Evolutionary conservation across 2,888 invertebrate genomes (phyloP).

Genomic region (Phania funesta): DNA sequence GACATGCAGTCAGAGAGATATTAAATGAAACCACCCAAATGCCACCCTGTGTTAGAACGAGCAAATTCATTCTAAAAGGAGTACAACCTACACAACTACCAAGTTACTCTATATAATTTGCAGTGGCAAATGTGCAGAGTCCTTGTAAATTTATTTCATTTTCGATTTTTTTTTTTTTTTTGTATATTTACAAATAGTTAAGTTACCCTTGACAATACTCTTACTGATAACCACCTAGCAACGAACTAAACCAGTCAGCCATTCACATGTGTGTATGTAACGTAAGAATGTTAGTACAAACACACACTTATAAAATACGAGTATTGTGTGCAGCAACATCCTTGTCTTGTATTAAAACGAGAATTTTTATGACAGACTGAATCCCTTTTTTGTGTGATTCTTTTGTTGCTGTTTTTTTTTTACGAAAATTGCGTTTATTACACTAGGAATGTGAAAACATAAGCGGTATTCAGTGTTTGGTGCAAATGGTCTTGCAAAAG

Average conservation of each 20-base stretch:
- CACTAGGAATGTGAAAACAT: conserved; percentile 39
- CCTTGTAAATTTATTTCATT: conserved; percentile 1
- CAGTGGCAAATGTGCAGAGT: conserved; percentile 30
- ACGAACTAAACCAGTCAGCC: conserved; percentile 8
- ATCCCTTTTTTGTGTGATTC: neutral
- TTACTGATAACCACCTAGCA: conserved; percentile 44
- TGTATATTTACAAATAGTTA: conserved; percentile 21
- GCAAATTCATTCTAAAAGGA: neutral
- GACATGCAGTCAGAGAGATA: conserved; percentile 11
- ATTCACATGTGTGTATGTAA: neutral
- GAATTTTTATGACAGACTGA: conserved; percentile 1
- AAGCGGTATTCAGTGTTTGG: no score
- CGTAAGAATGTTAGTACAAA: neutral
- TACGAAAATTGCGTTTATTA: conserved; percentile 46
- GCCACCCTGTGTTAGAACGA: neutral
- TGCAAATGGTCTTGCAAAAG: no score
- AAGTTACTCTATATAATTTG: conserved; percentile 30
- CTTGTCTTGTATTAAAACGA: neutral
- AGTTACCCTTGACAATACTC: conserved; percentile 59
- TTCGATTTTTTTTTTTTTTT: neutral
- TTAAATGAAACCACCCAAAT: conserved; percentile 38
- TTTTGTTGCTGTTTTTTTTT: neutral
- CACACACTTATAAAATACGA: neutral
- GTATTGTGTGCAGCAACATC: neutral
- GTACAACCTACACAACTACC: conserved; percentile 31